phyloP scores from a whole-genome alignment of 2,888 invertebrate species.

The Microchrysa polita region DNA sequence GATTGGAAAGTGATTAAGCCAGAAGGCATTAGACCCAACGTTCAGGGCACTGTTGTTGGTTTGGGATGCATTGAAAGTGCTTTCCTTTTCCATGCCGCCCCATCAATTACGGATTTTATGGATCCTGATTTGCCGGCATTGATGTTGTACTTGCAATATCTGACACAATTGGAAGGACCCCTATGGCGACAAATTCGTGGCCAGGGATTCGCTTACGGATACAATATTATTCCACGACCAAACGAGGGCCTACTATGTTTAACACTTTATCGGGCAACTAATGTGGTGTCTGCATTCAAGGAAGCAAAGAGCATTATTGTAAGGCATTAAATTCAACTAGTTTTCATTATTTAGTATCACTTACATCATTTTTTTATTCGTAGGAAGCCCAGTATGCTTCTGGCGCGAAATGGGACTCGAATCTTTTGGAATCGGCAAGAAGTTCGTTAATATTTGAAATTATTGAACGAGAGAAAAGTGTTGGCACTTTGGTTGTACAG shows the following conservation, averaged over 20 bases:
- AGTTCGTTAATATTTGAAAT: conserved; percentile 89
- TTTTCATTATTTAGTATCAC: background rate
- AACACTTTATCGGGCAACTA: conserved; percentile 79
- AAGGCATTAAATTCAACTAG: conserved; percentile 55
- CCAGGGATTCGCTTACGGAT: conserved; percentile 84
- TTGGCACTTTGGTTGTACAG: conserved; percentile 76
- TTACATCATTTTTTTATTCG: conserved; percentile 41
- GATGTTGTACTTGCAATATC: conserved; percentile 83
- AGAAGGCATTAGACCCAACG: conserved; percentile 58
- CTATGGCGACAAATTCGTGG: conserved; percentile 90
- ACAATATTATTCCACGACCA: conserved; percentile 71
- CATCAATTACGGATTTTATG: conserved; percentile 72
- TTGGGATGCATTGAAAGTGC: conserved; percentile 85
- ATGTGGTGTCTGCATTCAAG: conserved; percentile 80
- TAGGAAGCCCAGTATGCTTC: conserved; percentile 46
- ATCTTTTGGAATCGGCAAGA: conserved; percentile 82
- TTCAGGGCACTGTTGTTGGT: conserved; percentile 75
- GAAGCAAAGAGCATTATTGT: conserved; percentile 80
- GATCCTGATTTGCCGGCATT: conserved; percentile 77
- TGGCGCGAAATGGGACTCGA: conserved; percentile 71
- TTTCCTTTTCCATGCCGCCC: conserved; percentile 74
- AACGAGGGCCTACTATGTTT: conserved; percentile 79
- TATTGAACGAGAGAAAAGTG: conserved; percentile 82
- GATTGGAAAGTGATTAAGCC: conserved; percentile 55
- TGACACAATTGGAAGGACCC: conserved; percentile 74